Base-by-base conservation (phyloP, 2,113 vertebrate genomes). In the Centropus bengalensis region DNA sequence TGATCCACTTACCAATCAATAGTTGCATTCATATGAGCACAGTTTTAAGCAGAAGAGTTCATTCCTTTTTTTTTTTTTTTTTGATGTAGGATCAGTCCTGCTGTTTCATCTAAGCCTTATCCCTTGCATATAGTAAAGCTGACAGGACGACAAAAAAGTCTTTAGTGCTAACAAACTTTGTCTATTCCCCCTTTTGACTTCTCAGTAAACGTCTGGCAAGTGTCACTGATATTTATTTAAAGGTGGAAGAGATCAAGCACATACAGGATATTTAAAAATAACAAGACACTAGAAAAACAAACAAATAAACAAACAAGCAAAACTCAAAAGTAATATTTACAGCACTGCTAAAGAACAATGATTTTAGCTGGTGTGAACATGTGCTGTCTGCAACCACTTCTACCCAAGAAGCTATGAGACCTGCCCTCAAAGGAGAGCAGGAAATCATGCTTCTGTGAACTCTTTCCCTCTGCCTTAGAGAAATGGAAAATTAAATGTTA, bases 21-120 rank as follows among this genome's bases (percentile, higher is more conserved):
- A n/a, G 19, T 8, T 91, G 27, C 21, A 58, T 89, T 82, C 15
- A 40, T 32, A 51, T 10, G 4, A 89, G 17, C 40, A 78, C 18
- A 69, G 33, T 78, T 74, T 86, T 71, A 94, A 71, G 60, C 28
- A 78, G 60, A 88, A 69, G 28, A 38, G 33, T 83, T 92, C 18
- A 75, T 90, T 86, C 68, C n/a, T 77, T 77, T 52, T 93, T 96
- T 81, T 96, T 81, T 77, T 77, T 52, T 93, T 96, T 81, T 96
- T 81, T 93, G 89, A 75, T 74, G 42, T 78, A 51, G 63, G 68
- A 66, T 92, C 86, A 81, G 58, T 75, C 78, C n/a, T 62, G 32
- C 49, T 87, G 36, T 62, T 96, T 91, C 49, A 30, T 68, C 62
- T 18, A 40, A 95, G 80, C 49, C 45, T 87, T 91, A 82, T 62